Evolutionary conservation across 2,888 invertebrate species (phyloP).

Genomic region (Cosmia pyralina): DNA sequence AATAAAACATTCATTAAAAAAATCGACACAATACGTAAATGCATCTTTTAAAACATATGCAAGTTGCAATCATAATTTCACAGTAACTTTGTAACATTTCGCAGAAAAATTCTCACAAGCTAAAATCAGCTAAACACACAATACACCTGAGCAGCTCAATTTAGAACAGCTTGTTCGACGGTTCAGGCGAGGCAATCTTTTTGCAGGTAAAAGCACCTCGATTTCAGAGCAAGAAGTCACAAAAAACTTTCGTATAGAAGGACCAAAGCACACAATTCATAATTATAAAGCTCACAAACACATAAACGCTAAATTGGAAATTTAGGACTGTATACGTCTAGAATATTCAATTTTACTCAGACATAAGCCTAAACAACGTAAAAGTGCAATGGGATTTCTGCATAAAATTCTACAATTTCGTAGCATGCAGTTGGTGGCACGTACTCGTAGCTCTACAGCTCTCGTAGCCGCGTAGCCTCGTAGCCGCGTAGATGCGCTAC

Average conservation of each 20-base stretch:
- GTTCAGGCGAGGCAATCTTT: conserved; percentile 48
- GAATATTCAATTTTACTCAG: not conserved
- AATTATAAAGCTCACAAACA: not conserved
- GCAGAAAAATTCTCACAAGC: conserved; percentile 48
- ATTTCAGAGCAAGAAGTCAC: conserved; percentile 25
- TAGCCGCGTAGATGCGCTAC: conserved; percentile 65
- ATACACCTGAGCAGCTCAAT: conserved; percentile 63
- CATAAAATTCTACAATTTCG: conserved; percentile 25
- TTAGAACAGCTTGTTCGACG: conserved; percentile 60
- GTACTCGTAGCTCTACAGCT: conserved; percentile 62
- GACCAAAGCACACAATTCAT: not conserved
- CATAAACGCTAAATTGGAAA: not conserved
- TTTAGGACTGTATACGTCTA: fast-evolving
- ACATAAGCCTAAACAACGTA: not conserved
- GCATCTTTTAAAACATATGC: conserved; percentile 18
- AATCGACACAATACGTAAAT: not conserved
- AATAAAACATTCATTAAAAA: too few relatives aligned
- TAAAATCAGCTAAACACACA: conserved; percentile 61
- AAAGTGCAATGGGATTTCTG: conserved; percentile 40
- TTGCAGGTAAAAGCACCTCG: conserved; percentile 53
- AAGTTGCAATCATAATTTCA: conserved; percentile 31
- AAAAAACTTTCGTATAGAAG: conserved; percentile 23
- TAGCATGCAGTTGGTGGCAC: conserved; percentile 51
- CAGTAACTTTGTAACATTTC: conserved; percentile 30
- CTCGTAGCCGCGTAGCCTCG: conserved; percentile 56